Percentiles rank a stretch among this genome's conserved stretches.
phyloP scores from a whole-genome alignment of 2,797 vertebrate genomes.

The Microctenopoma stevenorrisi region DNA sequence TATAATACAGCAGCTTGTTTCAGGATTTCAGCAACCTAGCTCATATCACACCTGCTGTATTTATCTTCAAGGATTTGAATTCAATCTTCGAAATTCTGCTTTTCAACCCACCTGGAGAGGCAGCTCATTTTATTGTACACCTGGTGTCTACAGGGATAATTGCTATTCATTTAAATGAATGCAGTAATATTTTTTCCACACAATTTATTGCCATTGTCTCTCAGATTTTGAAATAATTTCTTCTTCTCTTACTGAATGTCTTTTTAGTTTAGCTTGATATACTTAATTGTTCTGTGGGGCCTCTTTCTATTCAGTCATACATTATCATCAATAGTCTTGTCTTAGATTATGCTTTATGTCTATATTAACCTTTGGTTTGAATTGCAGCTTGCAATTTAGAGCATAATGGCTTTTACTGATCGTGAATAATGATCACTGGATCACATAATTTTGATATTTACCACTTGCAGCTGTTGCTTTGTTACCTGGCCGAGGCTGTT shows the following conservation, averaged over 20 bases:
- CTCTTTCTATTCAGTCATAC: neutral
- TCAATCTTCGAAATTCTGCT: constrained; percentile 36
- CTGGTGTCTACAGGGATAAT: constrained; percentile 61
- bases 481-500: neutral
- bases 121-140: constrained; percentile 52
- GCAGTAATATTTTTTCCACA: constrained; percentile 27
- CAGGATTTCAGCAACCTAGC: constrained; percentile 27
- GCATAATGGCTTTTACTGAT: neutral
- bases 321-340: neutral
- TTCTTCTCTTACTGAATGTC: neutral
- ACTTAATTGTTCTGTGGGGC: neutral
- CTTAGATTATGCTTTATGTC: neutral
- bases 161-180: constrained; percentile 36
- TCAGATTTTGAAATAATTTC: constrained; percentile 14
- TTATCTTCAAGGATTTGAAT: constrained; percentile 39
- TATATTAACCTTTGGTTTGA: neutral
- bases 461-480: neutral
- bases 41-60: constrained; percentile 52
- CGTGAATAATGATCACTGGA: neutral
- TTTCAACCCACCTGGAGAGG: constrained; percentile 57
- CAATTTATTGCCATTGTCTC: constrained; percentile 18
- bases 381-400: neutral
- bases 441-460: constrained; percentile 12
- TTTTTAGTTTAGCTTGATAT: constrained; percentile 5
- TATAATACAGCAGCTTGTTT: constrained; percentile 26